Conservation (phyloP, 2,797 vertebrate species). For the Echeneis naucrates region DNA sequence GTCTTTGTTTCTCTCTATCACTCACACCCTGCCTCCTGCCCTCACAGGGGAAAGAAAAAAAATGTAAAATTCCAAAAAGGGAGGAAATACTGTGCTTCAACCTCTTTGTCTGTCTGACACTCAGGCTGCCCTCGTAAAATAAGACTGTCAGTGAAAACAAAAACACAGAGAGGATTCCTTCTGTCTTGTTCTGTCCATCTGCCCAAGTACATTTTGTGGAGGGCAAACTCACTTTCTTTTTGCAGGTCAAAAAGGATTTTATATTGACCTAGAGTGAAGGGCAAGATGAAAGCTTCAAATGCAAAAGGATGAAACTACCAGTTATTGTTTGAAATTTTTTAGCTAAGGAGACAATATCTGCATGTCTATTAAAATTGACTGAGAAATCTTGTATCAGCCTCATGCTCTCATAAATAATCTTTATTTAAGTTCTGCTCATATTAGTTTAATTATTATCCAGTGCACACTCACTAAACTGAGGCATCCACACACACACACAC, state of each 20-base stretch:
- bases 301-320: not conserved
- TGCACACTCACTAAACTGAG: not conserved
- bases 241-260: not conserved
- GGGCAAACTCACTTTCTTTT: not conserved
- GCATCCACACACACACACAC: not conserved
- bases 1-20: constrained; percentile 77
- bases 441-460: not conserved
- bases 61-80: constrained; percentile 51
- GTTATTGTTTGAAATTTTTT: not conserved
- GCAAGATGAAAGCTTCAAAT: not conserved
- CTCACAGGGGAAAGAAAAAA: constrained; percentile 18
- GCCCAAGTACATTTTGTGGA: constrained; percentile 35
- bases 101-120: constrained; percentile 53
- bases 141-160: constrained; percentile 45
- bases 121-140: constrained; percentile 64
- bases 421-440: not conserved
- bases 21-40: constrained; percentile 60
- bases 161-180: constrained; percentile 56
- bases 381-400: not conserved
- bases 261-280: not conserved
- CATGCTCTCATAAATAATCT: no score
- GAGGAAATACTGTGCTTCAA: constrained; percentile 61
- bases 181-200: constrained; percentile 61
- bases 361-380: not conserved
- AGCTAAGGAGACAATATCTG: not conserved